Evolutionary conservation across 1,140 invertebrate species (phyloP).

Genomic region (Ladona fulva): DNA sequence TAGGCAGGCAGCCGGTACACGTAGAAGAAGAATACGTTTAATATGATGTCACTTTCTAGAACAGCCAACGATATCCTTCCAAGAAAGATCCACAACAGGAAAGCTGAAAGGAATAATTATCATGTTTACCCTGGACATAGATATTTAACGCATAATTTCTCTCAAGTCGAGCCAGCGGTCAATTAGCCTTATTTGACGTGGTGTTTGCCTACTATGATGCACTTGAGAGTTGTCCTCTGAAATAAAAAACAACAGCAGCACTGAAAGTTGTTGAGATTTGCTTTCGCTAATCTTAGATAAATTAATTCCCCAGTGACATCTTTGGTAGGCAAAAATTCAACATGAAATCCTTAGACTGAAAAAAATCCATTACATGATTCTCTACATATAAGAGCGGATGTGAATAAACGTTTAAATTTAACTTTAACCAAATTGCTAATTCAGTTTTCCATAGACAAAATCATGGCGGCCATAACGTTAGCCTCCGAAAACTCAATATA

Average conservation of each 20-base stretch:
- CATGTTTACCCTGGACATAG: slow-evolving; percentile 19
- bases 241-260: slow-evolving; percentile 16
- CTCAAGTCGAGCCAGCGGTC: slow-evolving; percentile 16
- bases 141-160: slow-evolving; percentile 16
- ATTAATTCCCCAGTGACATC: neutral
- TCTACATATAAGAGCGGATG: neutral
- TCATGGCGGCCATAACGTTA: neutral
- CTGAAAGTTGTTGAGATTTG: slow-evolving; percentile 15
- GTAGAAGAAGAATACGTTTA: slow-evolving; percentile 17
- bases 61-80: slow-evolving; percentile 19
- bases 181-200: slow-evolving; percentile 11
- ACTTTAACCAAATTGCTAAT: neutral
- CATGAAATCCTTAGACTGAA: neutral
- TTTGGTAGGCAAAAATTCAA: neutral
- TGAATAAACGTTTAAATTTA: neutral
- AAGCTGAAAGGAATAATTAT: slow-evolving; percentile 17
- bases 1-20: slow-evolving; percentile 16
- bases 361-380: neutral
- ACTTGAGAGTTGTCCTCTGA: slow-evolving; percentile 11
- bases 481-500: neutral
- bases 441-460: slow-evolving; percentile 6
- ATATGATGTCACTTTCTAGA: slow-evolving; percentile 19
- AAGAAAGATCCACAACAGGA: slow-evolving; percentile 20
- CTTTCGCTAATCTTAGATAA: slow-evolving; percentile 1
- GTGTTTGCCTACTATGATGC: slow-evolving; percentile 17